A percentile compares a stretch with the other conserved stretches of the same genome.
Conservation (phyloP, 2,797 vertebrate genomes). For the Morelia viridis region DNA sequence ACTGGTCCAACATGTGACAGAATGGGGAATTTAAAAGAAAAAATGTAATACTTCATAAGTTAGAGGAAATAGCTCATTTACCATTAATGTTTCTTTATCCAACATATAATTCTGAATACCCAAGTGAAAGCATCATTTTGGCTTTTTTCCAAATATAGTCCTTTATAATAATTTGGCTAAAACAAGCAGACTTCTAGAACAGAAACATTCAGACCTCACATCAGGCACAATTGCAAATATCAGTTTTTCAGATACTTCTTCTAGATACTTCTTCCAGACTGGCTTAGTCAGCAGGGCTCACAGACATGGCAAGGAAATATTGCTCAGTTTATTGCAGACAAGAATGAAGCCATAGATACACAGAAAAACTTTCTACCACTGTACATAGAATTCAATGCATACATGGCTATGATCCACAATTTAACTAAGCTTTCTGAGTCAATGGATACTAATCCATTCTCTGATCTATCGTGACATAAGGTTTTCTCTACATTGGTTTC, state of each 20-base stretch:
- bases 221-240: background rate
- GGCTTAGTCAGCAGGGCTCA: background rate
- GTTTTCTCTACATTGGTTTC: background rate
- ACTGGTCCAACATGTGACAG: background rate
- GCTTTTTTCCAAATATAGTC: background rate
- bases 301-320: background rate
- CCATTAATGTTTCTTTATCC: background rate
- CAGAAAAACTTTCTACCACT: background rate
- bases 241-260: background rate
- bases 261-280: background rate
- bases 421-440: background rate
- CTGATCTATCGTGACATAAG: background rate
- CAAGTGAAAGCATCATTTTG: background rate
- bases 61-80: background rate
- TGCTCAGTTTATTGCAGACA: background rate
- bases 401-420: background rate
- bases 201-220: background rate
- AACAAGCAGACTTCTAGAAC: background rate
- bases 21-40: background rate
- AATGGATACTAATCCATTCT: background rate
- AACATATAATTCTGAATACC: background rate
- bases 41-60: background rate
- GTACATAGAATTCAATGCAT: background rate
- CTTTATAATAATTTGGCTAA: background rate
- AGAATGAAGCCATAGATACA: background rate